A percentile compares a stretch with the other conserved stretches of the same genome.
These are phyloP conservation scores for Poeciliopsis gracilis DNA, from an alignment of 2,797 vertebrate species.

Conservation along the genomic window DNA sequence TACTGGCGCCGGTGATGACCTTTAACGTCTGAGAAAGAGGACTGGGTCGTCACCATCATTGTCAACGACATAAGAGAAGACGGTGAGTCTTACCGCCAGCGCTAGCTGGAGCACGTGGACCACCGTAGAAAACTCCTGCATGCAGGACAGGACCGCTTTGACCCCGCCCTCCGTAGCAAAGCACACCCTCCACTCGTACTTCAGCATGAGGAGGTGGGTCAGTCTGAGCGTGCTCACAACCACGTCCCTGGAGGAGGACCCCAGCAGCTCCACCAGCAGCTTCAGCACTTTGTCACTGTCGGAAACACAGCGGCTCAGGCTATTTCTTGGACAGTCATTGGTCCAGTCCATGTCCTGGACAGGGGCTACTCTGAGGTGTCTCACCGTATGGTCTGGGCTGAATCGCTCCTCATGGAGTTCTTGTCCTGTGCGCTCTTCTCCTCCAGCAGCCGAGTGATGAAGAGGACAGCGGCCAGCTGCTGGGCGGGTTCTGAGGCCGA, in stretches of 20 bases:
- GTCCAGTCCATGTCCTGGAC: no score
- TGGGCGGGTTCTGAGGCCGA: constrained; percentile 72
- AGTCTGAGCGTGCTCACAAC: constrained; percentile 82
- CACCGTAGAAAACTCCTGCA: constrained; percentile 84
- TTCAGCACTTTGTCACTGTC: constrained; percentile 90
- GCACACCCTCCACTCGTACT: constrained; percentile 85
- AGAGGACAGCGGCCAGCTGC: constrained; percentile 82
- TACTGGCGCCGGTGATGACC: constrained; percentile 87
- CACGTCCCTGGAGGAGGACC: constrained; percentile 80
- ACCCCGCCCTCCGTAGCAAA: constrained; percentile 93
- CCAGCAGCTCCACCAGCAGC: constrained; percentile 87
- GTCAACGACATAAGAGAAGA: neutral
- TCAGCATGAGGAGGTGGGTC: constrained; percentile 85
- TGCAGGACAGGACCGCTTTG: constrained; percentile 87
- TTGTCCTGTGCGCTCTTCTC: constrained; percentile 81
- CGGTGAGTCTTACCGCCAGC: constrained; percentile 82
- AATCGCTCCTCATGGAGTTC: constrained; percentile 74
- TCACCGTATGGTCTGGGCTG: constrained; percentile 78
- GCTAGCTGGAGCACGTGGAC: constrained; percentile 88
- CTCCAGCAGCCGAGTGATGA: constrained; percentile 83
- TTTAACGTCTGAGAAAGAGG: constrained; percentile 84
- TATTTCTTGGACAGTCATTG: no score
- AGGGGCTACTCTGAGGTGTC: neutral
- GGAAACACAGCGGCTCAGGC: neutral
- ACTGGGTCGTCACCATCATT: neutral